These are phyloP conservation scores for Erebia ligea DNA, from an alignment of 2,888 invertebrate species.

Conservation along the genomic window DNA sequence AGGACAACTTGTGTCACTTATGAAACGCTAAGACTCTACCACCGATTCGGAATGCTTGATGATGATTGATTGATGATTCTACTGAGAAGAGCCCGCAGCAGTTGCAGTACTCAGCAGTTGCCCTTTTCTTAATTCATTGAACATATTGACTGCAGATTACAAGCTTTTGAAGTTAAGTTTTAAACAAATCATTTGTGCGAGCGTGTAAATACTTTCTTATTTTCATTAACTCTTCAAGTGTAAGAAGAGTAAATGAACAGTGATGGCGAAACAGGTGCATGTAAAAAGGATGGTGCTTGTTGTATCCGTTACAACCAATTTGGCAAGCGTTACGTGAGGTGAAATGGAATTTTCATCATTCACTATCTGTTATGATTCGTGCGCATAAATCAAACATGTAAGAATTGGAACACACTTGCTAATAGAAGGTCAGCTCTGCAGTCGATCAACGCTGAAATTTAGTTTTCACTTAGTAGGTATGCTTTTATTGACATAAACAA, in stretches of 20 bases:
- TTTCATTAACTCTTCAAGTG: too few relatives aligned
- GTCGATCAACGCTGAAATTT: constrained; percentile 32
- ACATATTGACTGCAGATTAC: too few relatives aligned
- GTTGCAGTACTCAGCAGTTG: too few relatives aligned
- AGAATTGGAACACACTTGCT: constrained; percentile 57
- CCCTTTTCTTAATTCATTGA: too few relatives aligned
- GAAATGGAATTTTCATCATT: constrained; percentile 49
- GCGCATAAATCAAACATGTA: constrained; percentile 59
- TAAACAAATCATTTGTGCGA: too few relatives aligned
- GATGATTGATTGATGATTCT: too few relatives aligned
- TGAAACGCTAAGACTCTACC: too few relatives aligned
- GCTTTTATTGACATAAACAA: neutral
- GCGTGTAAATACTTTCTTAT: too few relatives aligned
- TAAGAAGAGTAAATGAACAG: neutral
- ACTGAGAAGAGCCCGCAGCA: too few relatives aligned
- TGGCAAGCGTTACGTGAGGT: constrained; percentile 15
- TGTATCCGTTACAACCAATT: constrained; percentile 23
- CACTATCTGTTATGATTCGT: constrained; percentile 56
- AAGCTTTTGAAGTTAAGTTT: too few relatives aligned
- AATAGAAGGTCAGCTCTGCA: constrained; percentile 40
- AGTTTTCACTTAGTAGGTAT: neutral
- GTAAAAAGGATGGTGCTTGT: neutral
- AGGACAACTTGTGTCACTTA: too few relatives aligned
- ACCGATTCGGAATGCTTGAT: too few relatives aligned
- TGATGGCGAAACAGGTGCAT: neutral